phyloP scores from a whole-genome alignment of 2,113 vertebrate genomes.

The Hippocampus zosterae region DNA sequence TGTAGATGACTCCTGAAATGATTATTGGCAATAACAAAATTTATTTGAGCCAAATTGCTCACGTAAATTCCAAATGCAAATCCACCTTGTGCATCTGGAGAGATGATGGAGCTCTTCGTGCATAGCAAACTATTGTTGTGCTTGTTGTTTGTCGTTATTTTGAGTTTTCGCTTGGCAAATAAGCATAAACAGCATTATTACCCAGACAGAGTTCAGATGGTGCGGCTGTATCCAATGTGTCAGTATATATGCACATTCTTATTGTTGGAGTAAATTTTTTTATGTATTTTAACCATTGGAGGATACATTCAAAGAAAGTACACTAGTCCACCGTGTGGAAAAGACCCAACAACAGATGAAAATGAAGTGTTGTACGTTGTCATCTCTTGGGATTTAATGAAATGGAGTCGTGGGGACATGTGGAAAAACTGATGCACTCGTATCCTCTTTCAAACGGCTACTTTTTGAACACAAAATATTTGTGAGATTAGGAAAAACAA shows the following conservation, averaged over 20 bases:
- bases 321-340: background rate
- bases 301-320: too few species aligned
- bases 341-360: background rate
- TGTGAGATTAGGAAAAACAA: too few species aligned
- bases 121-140: background rate
- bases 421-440: too few species aligned
- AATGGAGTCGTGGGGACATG: too few species aligned
- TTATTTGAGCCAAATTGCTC: background rate
- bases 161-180: background rate
- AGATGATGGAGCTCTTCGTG: background rate
- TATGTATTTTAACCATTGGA: too few species aligned
- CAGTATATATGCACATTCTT: too few species aligned
- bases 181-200: background rate
- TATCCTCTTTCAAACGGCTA: too few species aligned
- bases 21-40: constrained; percentile 1
- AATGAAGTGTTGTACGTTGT: too few species aligned
- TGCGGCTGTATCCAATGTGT: background rate
- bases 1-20: constrained; percentile 3
- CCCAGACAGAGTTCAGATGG: background rate
- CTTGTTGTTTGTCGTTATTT: background rate
- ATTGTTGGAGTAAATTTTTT: too few species aligned
- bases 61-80: constrained; percentile 16
- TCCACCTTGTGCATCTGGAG: constrained; percentile 32
- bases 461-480: too few species aligned
- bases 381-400: too few species aligned